Evolutionary conservation across 2,797 vertebrate genomes (phyloP), one percentile per base, ranked within the genome.

Genomic region (Iguana delicatissima): DNA sequence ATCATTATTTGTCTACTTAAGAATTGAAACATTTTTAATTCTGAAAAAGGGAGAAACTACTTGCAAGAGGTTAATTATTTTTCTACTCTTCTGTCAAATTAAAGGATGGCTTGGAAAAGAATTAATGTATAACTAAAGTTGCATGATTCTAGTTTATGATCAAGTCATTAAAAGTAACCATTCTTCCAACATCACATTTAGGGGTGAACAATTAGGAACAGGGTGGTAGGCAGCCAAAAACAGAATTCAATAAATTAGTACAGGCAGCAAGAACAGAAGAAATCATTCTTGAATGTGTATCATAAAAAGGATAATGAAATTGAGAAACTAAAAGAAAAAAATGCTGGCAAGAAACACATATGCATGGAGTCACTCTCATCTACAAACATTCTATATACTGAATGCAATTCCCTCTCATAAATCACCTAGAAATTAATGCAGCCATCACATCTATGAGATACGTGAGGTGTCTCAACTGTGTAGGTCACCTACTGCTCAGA

Each of bases 31-130:
- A 73, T 14, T 57, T 29, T 62, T 73, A 38, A 74, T 16, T 74
- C 16, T 38, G 9, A 7, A 20, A 38, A 74, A 35, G 64, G 74
- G 92, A 59, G 52, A 57, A 50, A 59, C 12, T 6, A 57, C 24
- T 14, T 92, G 46, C 50, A 24, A 18, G 13, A 3, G 3, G 6
- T 84, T n/a, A 6, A 72, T 67, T 18, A 26, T 52, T 72, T 57
- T 91, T 91, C 86, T n/a, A 74, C 77, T 86, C 5, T 42, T 80
- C 5, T 92, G 1, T 87, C 79, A 89, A 90, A 64, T 6, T 83
- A 84, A 92, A 32, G 0, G 88, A 81, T 32, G 29, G 6, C 32
- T n/a, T 57, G 80, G 32, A n/a, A n/a, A 35, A 16, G 22, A 57
- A 57, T 57, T 0, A n/a, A 20, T 16, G 46, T 52, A 80, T 32